Evolutionary conservation across 2,888 invertebrate species (phyloP).

Genomic region (Rhagophthalmus giganteus): DNA sequence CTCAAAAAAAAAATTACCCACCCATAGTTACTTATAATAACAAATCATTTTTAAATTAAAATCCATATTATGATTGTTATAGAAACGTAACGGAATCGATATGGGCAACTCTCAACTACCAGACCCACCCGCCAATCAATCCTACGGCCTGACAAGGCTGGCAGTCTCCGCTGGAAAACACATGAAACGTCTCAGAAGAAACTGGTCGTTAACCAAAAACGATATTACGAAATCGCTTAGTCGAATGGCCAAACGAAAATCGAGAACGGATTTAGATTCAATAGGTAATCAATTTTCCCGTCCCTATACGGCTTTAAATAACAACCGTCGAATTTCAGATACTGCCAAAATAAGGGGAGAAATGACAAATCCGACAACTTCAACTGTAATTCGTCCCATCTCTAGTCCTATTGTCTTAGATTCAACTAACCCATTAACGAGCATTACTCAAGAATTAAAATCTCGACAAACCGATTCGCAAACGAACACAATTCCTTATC

Average conservation of each 20-base stretch:
- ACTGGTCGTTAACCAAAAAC: slow-evolving; percentile 59
- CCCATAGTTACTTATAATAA: too few species aligned
- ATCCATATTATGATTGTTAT: too few species aligned
- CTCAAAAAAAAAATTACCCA: too few species aligned
- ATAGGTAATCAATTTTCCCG: slow-evolving; percentile 36
- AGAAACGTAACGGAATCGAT: slow-evolving; percentile 59
- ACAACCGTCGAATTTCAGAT: background rate
- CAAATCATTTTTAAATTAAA: too few species aligned
- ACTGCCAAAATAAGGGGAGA: slow-evolving; percentile 16
- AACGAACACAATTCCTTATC: slow-evolving; percentile 13
- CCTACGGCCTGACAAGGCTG: slow-evolving; percentile 67
- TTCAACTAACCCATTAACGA: slow-evolving; percentile 3
- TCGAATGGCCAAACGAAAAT: slow-evolving; percentile 55
- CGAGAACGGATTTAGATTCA: slow-evolving; percentile 43
- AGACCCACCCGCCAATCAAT: slow-evolving; percentile 58
- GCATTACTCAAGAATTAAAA: slow-evolving; percentile 18
- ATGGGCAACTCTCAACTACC: slow-evolving; percentile 62
- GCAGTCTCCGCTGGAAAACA: slow-evolving; percentile 65
- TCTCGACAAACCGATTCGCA: slow-evolving; percentile 8
- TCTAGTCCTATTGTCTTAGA: slow-evolving; percentile 12
- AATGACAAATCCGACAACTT: slow-evolving; percentile 4
- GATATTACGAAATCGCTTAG: slow-evolving; percentile 64
- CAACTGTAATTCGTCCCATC: slow-evolving; percentile 1
- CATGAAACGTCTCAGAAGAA: slow-evolving; percentile 69
- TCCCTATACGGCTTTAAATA: background rate